phyloP scores from a whole-genome alignment of 2,888 invertebrate species.

The Caenorhabditis sp. region DNA sequence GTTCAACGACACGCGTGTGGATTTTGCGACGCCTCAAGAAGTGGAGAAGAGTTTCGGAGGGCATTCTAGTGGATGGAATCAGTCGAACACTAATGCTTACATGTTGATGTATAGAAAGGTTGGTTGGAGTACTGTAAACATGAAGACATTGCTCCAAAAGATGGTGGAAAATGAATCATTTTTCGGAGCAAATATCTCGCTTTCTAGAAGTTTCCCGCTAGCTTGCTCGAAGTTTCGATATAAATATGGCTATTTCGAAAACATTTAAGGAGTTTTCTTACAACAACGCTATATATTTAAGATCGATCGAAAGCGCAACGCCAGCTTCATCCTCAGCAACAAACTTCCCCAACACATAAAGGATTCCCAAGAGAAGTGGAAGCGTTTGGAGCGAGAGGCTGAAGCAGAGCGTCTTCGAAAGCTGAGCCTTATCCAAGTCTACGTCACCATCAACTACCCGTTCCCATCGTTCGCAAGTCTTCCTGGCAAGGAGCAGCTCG shows the following conservation, averaged over 20 bases:
- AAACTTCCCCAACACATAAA: conserved; percentile 90
- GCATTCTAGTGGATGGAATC: conserved; percentile 86
- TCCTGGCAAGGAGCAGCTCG: conserved; percentile 1
- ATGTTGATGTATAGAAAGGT: conserved; percentile 92
- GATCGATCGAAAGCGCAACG: conserved; percentile 80
- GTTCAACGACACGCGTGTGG: conserved; percentile 92
- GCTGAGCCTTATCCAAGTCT: conserved; percentile 50
- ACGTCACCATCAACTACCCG: conserved; percentile 57
- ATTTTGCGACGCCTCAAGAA: conserved; percentile 83
- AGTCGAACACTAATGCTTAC: conserved; percentile 92
- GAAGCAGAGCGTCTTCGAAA: conserved; percentile 62
- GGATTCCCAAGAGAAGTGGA: conserved; percentile 87
- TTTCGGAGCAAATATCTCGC: too few species aligned
- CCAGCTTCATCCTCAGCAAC: conserved; percentile 86
- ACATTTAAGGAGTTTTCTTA: too few species aligned
- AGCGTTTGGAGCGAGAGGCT: conserved; percentile 87
- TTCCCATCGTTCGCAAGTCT: conserved; percentile 45
- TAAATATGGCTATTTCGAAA: too few species aligned
- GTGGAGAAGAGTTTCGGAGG: conserved; percentile 89
- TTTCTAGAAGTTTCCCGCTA: too few species aligned
- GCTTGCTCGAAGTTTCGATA: too few species aligned
- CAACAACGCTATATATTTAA: conserved; percentile 53
- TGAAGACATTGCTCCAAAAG: too few species aligned
- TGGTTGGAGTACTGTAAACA: too few species aligned
- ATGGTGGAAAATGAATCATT: too few species aligned